Evolutionary conservation across 2,888 invertebrate genomes (phyloP).

Genomic region (Thera obeliscata): DNA sequence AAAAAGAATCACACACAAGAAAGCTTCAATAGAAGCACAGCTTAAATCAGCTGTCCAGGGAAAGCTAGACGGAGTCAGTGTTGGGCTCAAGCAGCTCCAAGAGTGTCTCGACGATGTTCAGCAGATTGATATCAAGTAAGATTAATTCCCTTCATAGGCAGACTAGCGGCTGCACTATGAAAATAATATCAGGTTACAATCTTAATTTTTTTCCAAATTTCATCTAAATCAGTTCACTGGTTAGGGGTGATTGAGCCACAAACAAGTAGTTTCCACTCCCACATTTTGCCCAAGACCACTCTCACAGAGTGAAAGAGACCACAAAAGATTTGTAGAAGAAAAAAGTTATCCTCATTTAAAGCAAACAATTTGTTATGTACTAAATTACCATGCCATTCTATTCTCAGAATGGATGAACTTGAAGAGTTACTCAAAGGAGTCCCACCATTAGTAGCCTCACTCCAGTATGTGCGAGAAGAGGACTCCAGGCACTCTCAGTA

Average conservation of each 20-base stretch:
- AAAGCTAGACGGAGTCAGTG: constrained; percentile 97
- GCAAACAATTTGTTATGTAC: not conserved
- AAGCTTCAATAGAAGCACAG: constrained; percentile 96
- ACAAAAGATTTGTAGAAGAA: not conserved
- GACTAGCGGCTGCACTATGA: too few relatives aligned
- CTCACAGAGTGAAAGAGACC: too few relatives aligned
- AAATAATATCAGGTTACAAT: too few relatives aligned
- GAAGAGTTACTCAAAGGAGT: constrained; percentile 90
- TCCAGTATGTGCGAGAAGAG: constrained; percentile 95
- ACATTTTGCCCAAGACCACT: too few relatives aligned
- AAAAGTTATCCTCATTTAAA: not conserved
- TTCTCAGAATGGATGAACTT: constrained; percentile 89
- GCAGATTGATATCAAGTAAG: constrained; percentile 86
- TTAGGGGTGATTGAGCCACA: too few relatives aligned
- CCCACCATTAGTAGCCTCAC: constrained; percentile 90
- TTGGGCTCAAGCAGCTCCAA: constrained; percentile 95
- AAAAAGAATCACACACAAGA: constrained; percentile 89
- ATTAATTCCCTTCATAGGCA: not conserved
- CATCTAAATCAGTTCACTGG: too few relatives aligned
- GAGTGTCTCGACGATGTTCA: constrained; percentile 93
- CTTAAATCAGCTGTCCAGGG: constrained; percentile 99
- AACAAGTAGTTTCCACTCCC: too few relatives aligned
- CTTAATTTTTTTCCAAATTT: too few relatives aligned
- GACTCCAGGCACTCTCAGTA: constrained; percentile 98
- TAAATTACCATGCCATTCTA: not conserved